Evolutionary conservation across 2,888 invertebrate genomes (phyloP).

Genomic region (Brachypalpus laphriformis): DNA sequence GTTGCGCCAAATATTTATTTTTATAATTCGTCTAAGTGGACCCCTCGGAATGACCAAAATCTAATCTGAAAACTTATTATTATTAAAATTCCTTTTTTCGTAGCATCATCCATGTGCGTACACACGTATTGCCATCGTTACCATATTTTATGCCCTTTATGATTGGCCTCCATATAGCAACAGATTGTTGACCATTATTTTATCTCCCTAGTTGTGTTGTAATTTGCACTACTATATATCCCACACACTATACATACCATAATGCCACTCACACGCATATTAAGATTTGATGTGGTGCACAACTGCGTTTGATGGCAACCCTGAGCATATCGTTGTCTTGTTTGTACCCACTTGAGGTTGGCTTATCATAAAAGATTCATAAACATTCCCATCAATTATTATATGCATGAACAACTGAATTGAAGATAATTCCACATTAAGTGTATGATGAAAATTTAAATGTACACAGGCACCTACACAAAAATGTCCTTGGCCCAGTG

Average conservation of each 20-base stretch:
- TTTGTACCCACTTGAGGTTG: conserved; percentile 28
- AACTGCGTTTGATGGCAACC: conserved; percentile 32
- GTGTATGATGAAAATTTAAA: conserved; percentile 52
- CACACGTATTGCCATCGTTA: not conserved
- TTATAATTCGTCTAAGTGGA: not conserved
- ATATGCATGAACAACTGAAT: conserved; percentile 41
- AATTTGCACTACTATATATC: not conserved
- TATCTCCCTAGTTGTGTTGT: conserved; percentile 15
- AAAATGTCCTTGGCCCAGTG: conserved; percentile 59
- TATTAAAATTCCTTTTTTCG: not conserved
- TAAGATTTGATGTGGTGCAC: not conserved
- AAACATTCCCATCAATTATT: conserved; percentile 40
- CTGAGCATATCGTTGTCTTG: conserved; percentile 14
- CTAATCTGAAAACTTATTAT: conserved; percentile 3
- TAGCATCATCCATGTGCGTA: not conserved
- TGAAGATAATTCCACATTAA: conserved; percentile 49
- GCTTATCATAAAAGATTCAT: conserved; percentile 38
- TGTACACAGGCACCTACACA: not conserved
- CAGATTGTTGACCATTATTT: conserved; percentile 33
- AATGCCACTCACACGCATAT: not conserved
- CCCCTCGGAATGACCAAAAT: not conserved
- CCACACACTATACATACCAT: not conserved
- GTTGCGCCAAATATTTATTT: too few species aligned
- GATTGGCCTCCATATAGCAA: conserved; percentile 7
- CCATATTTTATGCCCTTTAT: not conserved